A percentile compares a stretch with the other conserved stretches of the same genome.
Conservation (phyloP, 2,888 invertebrate species). For the Leptura quadrifasciata region DNA sequence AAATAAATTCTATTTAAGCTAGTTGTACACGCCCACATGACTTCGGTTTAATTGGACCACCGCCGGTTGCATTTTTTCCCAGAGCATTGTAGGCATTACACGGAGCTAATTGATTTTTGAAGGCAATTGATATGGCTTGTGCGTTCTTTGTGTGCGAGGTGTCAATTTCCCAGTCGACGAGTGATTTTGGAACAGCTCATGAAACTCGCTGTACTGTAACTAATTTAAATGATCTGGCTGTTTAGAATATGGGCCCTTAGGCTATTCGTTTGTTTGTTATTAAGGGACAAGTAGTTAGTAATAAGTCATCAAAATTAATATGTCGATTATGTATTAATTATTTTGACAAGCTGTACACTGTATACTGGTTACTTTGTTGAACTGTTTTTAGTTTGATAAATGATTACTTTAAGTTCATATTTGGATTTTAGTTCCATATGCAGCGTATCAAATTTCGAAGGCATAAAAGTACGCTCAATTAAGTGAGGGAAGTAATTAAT, state of each 20-base stretch:
- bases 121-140: constrained; percentile 52
- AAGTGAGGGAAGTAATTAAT: no score
- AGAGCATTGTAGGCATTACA: constrained; percentile 28
- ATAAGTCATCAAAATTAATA: constrained; percentile 15
- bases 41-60: constrained; percentile 26
- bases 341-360: not conserved
- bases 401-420: no score
- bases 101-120: constrained; percentile 51
- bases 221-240: constrained; percentile 45
- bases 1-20: constrained; percentile 27
- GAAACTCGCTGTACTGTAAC: constrained; percentile 32
- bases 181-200: constrained; percentile 35
- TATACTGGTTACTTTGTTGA: not conserved
- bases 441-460: no score
- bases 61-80: constrained; percentile 43
- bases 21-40: constrained; percentile 18
- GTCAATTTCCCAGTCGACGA: constrained; percentile 50
- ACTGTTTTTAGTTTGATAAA: no score
- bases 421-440: no score
- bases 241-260: constrained; percentile 23
- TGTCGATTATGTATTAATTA: not conserved
- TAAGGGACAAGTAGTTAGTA: constrained; percentile 15
- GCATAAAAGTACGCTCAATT: no score
- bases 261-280: constrained; percentile 33
- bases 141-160: constrained; percentile 54